Evolutionary conservation across 1,140 invertebrate genomes (phyloP).

Genomic region (Sycophila sp.): DNA sequence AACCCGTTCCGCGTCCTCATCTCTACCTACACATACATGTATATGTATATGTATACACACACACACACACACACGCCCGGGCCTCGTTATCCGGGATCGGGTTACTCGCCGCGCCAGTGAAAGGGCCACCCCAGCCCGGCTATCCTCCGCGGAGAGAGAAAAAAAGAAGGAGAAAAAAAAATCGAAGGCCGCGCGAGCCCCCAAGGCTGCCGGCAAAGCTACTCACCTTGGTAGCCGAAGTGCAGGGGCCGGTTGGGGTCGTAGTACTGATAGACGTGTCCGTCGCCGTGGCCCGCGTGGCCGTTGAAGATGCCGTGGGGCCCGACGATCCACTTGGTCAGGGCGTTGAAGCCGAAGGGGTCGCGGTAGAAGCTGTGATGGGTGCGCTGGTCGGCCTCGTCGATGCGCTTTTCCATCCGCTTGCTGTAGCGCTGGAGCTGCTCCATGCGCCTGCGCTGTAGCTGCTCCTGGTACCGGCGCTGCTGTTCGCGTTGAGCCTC

Average conservation of each 20-base stretch:
- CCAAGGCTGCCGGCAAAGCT: neutral
- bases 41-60: neutral
- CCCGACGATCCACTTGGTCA: conserved; percentile 23
- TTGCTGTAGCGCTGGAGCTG: neutral
- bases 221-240: conserved; percentile 35
- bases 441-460: neutral
- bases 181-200: neutral
- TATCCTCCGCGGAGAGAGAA: neutral
- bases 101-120: too few species aligned
- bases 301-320: neutral
- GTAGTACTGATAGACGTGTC: conserved; percentile 34
- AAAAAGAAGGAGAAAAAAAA: neutral
- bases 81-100: too few species aligned
- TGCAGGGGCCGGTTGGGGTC: conserved; percentile 15
- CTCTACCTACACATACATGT: neutral
- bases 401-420: conserved; percentile 8
- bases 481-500: conserved; percentile 16
- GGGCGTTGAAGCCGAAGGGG: conserved; percentile 44
- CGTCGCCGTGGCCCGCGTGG: conserved; percentile 26
- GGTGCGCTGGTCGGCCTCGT: neutral
- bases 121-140: neutral
- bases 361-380: conserved; percentile 25
- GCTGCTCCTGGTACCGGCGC: conserved; percentile 5
- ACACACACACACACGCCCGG: neutral
- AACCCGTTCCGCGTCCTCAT: too few species aligned